Evolutionary conservation across 1,140 invertebrate species (phyloP).

Genomic region (Apis mellifera): DNA sequence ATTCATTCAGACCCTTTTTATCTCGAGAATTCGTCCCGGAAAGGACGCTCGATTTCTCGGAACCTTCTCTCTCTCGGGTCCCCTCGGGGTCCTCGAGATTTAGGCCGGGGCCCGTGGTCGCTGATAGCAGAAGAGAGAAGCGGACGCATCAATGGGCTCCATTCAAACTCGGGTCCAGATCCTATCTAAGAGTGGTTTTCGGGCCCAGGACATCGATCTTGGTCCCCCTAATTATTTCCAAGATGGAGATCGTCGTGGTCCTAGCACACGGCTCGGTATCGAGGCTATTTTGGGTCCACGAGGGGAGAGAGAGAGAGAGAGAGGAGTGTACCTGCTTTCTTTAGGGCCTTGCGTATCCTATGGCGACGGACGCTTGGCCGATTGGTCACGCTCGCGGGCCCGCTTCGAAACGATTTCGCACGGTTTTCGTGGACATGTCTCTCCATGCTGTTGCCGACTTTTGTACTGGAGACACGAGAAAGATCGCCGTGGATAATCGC

Average conservation of each 20-base stretch:
- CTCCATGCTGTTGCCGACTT: background rate
- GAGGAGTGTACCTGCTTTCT: slow-evolving; percentile 43
- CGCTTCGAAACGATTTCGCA: slow-evolving; percentile 45
- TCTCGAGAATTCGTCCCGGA: slow-evolving; percentile 81
- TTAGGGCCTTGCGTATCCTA: slow-evolving; percentile 20
- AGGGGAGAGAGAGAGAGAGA: too few species aligned
- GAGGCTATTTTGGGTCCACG: slow-evolving; percentile 54
- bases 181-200: slow-evolving; percentile 77
- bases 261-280: slow-evolving; percentile 48
- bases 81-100: slow-evolving; percentile 50
- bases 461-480: slow-evolving; percentile 6
- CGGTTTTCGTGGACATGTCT: slow-evolving; percentile 33
- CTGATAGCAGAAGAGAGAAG: slow-evolving; percentile 59
- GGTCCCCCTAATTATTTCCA: slow-evolving; percentile 81
- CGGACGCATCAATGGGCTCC: slow-evolving; percentile 78
- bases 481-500: slow-evolving; percentile 37
- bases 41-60: slow-evolving; percentile 81
- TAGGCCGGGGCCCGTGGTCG: slow-evolving; percentile 54
- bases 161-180: slow-evolving; percentile 78
- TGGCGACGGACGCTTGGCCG: slow-evolving; percentile 36
- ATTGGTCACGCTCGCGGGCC: slow-evolving; percentile 48
- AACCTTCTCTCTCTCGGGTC: slow-evolving; percentile 63
- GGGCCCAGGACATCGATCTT: slow-evolving; percentile 78
- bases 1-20: slow-evolving; percentile 82
- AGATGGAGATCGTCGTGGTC: slow-evolving; percentile 72